A percentile compares a stretch with the other conserved stretches of the same genome.
These are phyloP conservation scores for Hycleus cichorii DNA, from an alignment of 1,140 invertebrate genomes.

Conservation along the genomic window DNA sequence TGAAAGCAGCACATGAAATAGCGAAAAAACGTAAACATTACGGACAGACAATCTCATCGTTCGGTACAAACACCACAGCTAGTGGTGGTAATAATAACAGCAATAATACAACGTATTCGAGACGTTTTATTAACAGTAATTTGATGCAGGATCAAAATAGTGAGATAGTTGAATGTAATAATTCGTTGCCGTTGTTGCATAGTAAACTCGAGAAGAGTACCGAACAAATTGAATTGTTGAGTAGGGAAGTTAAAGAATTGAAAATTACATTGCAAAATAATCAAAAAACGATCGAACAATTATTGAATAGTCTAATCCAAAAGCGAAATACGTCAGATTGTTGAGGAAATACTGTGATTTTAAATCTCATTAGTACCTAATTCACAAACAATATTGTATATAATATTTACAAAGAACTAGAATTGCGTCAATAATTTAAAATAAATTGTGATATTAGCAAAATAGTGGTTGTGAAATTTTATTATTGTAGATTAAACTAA, in stretches of 20 bases:
- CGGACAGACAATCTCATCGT: constrained; percentile 56
- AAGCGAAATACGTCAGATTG: constrained; percentile 19
- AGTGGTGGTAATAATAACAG: too few species aligned
- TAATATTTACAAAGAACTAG: too few species aligned
- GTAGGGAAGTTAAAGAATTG: constrained; percentile 54
- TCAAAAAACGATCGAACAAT: constrained; percentile 30
- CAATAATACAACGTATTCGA: constrained; percentile 48
- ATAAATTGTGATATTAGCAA: constrained; percentile 26
- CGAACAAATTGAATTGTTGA: constrained; percentile 52
- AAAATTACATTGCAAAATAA: constrained; percentile 39
- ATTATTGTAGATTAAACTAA: too few species aligned
- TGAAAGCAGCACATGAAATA: constrained; percentile 66
- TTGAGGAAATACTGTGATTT: constrained; percentile 17
- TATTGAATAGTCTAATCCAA: constrained; percentile 18
- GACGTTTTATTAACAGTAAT: constrained; percentile 55
- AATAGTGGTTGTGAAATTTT: constrained; percentile 24
- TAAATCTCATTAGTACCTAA: not conserved
- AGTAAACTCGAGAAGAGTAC: constrained; percentile 55
- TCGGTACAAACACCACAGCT: constrained; percentile 40
- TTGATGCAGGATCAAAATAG: constrained; percentile 39
- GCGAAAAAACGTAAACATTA: constrained; percentile 62
- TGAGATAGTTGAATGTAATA: constrained; percentile 44
- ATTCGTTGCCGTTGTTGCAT: constrained; percentile 48
- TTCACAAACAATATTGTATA: too few species aligned
- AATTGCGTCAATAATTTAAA: too few species aligned